Evolutionary conservation across 2,797 vertebrate species (phyloP), one percentile per base, ranked within the genome.

Genomic region (Columba guinea): DNA sequence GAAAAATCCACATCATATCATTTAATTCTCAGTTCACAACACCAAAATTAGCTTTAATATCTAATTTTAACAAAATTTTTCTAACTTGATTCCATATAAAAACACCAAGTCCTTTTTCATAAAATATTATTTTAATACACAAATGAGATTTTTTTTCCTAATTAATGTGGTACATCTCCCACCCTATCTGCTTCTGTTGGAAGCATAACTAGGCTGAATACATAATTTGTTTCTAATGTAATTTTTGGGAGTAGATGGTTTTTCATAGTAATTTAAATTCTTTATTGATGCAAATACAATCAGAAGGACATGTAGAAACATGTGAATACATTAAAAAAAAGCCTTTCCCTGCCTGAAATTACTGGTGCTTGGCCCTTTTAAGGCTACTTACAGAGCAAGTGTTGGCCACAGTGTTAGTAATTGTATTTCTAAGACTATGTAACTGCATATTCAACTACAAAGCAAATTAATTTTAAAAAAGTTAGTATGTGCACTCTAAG

Each of bases 61-160:
- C 21, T 64, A 64, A 53, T 64, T 86, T 88, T 86, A 79, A 59
- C 13, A 90, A 60, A 86, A 76, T 34, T 8, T 44, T 83, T 90
- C 22, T 35, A 53, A 44, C 10, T 58, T 62, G 5, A 27, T 62
- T 86, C 6, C 8, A 28, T 35, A n/a, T 62, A 58, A 80, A 92
- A 73, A 9, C 27, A 39, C 0, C 3, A 52, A 71, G 2, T 0
- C 14, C 4, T 35, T 53, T 74, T 41, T n/a, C 4, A 32, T 49
- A 41, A 32, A 30, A 59, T 1, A 34, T 26, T 0, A 26, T 59
- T 62, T 67, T 74, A 84, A 34, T 30, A 53, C 12, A 10, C 5
- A 51, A 30, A 44, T 41, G 10, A 23, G 3, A 55, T 23, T 19
- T 27, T 8, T 39, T 77, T 44, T 7, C 32, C 48, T 70, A 55